These are phyloP conservation scores for Procambarus clarkii DNA, from an alignment of 1,140 invertebrate genomes.

Conservation along the genomic window DNA sequence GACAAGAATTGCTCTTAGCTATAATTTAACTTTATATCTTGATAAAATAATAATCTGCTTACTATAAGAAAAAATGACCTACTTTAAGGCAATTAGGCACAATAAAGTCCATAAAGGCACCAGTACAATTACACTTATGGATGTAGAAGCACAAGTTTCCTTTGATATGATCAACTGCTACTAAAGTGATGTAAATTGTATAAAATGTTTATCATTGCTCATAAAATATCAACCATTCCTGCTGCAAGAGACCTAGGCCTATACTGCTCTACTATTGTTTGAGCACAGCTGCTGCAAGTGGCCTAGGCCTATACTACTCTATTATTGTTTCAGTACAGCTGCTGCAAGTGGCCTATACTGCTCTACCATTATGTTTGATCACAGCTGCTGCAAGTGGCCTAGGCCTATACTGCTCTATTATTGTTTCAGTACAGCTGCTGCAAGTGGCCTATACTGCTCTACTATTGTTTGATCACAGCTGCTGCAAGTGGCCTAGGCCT, in stretches of 20 bases:
- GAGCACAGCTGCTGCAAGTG: background rate
- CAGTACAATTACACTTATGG: slow-evolving; percentile 22
- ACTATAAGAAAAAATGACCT: background rate
- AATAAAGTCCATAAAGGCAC: slow-evolving; percentile 41
- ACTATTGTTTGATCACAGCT: background rate
- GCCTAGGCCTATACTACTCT: background rate
- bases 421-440: background rate
- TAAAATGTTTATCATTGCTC: too few species aligned
- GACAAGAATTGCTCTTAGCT: background rate
- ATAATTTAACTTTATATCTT: background rate
- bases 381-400: background rate
- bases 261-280: background rate
- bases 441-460: background rate
- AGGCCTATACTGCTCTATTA: background rate
- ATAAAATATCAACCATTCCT: background rate
- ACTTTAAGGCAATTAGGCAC: slow-evolving; percentile 37
- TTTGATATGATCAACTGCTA: background rate
- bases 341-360: too few species aligned
- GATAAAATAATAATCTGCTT: background rate
- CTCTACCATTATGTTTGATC: too few species aligned
- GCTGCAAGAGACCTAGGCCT: background rate
- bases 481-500: background rate
- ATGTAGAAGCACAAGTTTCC: background rate
- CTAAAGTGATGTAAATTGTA: background rate
- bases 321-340: background rate